phyloP scores from a whole-genome alignment of 2,888 invertebrate genomes.

The Phalera bucephala region DNA sequence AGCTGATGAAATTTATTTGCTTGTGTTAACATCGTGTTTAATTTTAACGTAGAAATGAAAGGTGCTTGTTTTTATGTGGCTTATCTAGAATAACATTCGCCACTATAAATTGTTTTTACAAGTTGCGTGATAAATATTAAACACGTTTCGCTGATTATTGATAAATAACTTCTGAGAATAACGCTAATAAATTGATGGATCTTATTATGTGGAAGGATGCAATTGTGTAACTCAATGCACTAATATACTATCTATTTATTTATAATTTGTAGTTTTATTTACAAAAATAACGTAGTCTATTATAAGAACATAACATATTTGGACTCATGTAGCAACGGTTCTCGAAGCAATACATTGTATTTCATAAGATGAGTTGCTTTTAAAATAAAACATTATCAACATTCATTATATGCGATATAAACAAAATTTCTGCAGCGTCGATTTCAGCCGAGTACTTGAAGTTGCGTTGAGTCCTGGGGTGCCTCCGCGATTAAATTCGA shows the following conservation, averaged over 20 bases:
- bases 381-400: no score
- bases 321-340: not conserved
- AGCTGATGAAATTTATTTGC: constrained; percentile 14
- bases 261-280: constrained; percentile 33
- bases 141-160: constrained; percentile 23
- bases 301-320: constrained; percentile 6
- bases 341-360: not conserved
- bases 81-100: constrained; percentile 31
- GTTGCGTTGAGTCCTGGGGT: constrained; percentile 63
- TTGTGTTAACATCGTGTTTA: constrained; percentile 26
- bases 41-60: not conserved
- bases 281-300: constrained; percentile 10
- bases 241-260: constrained; percentile 50
- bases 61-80: constrained; percentile 23
- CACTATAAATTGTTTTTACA: constrained; percentile 22
- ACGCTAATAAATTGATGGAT: constrained; percentile 18
- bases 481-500: constrained; percentile 85
- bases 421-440: no score
- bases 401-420: no score
- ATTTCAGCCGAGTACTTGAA: constrained; percentile 64
- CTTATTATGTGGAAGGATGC: constrained; percentile 30
- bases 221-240: constrained; percentile 44
- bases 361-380: not conserved
- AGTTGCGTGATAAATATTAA: constrained; percentile 23
- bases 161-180: constrained; percentile 14